Evolutionary conservation across 2,113 vertebrate species (phyloP), one percentile per base, ranked within the genome.

Genomic region (Peromyscus californicus): DNA sequence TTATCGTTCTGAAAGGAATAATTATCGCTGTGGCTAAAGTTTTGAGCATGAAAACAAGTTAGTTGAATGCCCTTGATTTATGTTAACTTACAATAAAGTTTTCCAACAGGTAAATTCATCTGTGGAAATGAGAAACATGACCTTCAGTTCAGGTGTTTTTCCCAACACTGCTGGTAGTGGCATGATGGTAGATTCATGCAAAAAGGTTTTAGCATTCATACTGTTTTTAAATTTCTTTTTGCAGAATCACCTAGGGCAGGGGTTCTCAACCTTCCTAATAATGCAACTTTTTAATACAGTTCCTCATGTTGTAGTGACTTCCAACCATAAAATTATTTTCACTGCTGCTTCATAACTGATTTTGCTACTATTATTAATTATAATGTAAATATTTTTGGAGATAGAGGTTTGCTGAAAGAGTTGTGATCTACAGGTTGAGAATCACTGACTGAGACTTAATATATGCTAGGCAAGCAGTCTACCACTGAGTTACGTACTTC

Each of bases 1-100:
- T 94, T 89, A 75, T 87, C 74, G 89, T 90, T 95, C 59, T 82
- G 51, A 90, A 94, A 89, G 57, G 80, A 96, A 39, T 89, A 94
- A 91, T 85, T 94, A 84, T 12, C n/a, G 3, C 13, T 54, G 33
- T 48, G 88, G 12, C 57, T 80, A 78, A 57, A 78, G 42, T 65
- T 39, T 54, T 7, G 21, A 29, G 39, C 95, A 95, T 95, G 17
- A 94, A 80, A 95, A 45, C 39, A 24, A 89, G 63, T 57, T 48
- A 51, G 39, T 22, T 57, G 3, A 94, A 74, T 72, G 54, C 4
- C 80, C 54, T 26, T 79, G 57, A 83, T 36, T 92, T 92, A 82
- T 26, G 24, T 90, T 72, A 94, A 92, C 39, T 72, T n/a, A 39
- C 11, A 82, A 36, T 26, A 89, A 39, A 45, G 75, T 74, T 90